Percentiles rank a stretch among this genome's conserved stretches.
Conservation (phyloP, 2,888 invertebrate species). For the Phalera bucephala region DNA sequence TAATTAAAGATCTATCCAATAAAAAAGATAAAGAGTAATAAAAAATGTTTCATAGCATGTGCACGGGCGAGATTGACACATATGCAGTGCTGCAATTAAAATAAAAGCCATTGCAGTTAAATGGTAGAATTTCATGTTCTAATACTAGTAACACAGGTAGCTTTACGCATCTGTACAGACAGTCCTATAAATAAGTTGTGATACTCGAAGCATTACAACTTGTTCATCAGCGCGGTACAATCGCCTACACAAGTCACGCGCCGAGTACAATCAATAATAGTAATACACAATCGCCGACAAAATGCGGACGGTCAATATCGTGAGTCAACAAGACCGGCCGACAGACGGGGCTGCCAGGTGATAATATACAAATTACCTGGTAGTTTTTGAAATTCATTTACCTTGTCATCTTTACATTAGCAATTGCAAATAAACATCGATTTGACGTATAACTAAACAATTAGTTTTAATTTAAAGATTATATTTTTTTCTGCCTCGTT, state of each 20-base stretch:
- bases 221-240: slow-evolving; percentile 62
- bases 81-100: slow-evolving; percentile 1
- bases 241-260: slow-evolving; percentile 77
- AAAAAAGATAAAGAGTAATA: too few species aligned
- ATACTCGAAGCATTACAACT: slow-evolving; percentile 44
- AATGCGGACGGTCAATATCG: slow-evolving; percentile 76
- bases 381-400: slow-evolving; percentile 7
- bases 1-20: too few species aligned
- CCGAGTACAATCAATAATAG: slow-evolving; percentile 78
- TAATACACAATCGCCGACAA: slow-evolving; percentile 76
- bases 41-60: too few species aligned
- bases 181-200: slow-evolving; percentile 27
- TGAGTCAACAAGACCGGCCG: slow-evolving; percentile 68
- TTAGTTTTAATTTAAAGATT: too few species aligned
- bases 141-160: slow-evolving; percentile 19
- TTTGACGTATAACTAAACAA: too few species aligned
- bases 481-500: not conserved
- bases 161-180: slow-evolving; percentile 15
- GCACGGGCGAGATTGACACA: too few species aligned
- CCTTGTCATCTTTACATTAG: not conserved
- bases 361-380: slow-evolving; percentile 9
- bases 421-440: too few species aligned
- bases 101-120: too few species aligned
- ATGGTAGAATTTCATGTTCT: not conserved
- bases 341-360: slow-evolving; percentile 51